phyloP scores from a whole-genome alignment of 2,888 invertebrate species.

The Fabriciana adippe region DNA sequence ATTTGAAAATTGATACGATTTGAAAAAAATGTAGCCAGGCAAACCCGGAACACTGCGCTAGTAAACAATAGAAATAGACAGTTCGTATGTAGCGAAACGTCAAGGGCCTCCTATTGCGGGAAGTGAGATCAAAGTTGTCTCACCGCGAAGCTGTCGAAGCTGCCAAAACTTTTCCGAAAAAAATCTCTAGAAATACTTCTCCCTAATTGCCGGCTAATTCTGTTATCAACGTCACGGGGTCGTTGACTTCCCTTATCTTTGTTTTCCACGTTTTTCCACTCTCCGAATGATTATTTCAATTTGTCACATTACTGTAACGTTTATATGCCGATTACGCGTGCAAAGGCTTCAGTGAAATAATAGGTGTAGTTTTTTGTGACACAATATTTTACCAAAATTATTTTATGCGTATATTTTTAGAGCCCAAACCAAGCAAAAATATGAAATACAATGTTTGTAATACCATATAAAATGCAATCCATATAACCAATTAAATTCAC shows the following conservation, averaged over 20 bases:
- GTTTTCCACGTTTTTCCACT: slow-evolving; percentile 39
- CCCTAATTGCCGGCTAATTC: slow-evolving; percentile 50
- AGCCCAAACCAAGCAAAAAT: too few species aligned
- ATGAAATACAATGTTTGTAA: too few species aligned
- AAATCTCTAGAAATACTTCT: slow-evolving; percentile 57
- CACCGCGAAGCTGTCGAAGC: slow-evolving; percentile 45
- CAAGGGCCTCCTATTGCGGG: slow-evolving; percentile 31
- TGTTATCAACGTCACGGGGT: slow-evolving; percentile 51
- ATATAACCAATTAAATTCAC: background rate
- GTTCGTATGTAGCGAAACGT: slow-evolving; percentile 6
- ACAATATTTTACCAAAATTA: too few species aligned
- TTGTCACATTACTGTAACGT: background rate
- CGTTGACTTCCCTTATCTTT: slow-evolving; percentile 46
- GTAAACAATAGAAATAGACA: slow-evolving; percentile 2
- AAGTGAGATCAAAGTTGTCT: slow-evolving; percentile 43
- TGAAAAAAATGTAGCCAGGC: too few species aligned
- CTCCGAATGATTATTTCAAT: background rate
- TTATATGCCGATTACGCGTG: too few species aligned
- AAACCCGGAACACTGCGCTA: background rate
- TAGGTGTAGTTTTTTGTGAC: too few species aligned
- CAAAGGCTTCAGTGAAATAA: too few species aligned
- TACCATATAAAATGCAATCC: too few species aligned
- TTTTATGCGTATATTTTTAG: too few species aligned
- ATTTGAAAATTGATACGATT: too few species aligned
- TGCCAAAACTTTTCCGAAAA: slow-evolving; percentile 66